Conservation (phyloP, 1,140 invertebrate genomes). For the Heliconius nattereri region DNA sequence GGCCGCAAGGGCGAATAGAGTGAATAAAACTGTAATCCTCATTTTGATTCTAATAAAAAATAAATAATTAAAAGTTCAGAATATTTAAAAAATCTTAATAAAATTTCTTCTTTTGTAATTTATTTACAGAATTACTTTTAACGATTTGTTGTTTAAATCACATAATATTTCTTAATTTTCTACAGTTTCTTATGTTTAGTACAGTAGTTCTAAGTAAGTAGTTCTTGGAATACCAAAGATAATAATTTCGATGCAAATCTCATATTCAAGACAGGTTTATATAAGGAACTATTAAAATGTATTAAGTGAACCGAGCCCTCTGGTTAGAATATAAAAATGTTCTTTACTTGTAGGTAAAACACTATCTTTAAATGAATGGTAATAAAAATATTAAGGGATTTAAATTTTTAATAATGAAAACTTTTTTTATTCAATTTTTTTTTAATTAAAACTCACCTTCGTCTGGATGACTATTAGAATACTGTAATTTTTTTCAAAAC, state of each 20-base stretch:
- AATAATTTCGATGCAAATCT: neutral
- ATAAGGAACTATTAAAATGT: neutral
- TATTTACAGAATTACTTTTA: too few relatives aligned
- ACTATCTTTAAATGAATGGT: neutral
- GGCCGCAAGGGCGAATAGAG: conserved; percentile 33
- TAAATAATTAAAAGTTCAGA: neutral
- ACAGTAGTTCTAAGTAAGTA: too few relatives aligned
- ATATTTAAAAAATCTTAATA: too few relatives aligned
- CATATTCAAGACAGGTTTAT: neutral
- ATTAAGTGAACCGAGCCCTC: neutral
- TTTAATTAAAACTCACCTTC: neutral
- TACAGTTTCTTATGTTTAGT: too few relatives aligned
- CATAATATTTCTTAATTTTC: too few relatives aligned
- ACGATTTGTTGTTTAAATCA: too few relatives aligned
- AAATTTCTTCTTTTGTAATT: too few relatives aligned
- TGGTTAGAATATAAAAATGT: neutral
- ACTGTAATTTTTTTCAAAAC: neutral
- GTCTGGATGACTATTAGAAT: neutral
- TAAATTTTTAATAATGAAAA: neutral
- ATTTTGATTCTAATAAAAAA: conserved; percentile 34
- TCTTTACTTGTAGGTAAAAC: neutral
- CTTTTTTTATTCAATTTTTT: too few relatives aligned
- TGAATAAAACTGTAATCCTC: conserved; percentile 34
- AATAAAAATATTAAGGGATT: neutral
- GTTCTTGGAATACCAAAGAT: too few relatives aligned